phyloP scores from a whole-genome alignment of 1,140 invertebrate genomes.

The Andricus grossulariae region DNA sequence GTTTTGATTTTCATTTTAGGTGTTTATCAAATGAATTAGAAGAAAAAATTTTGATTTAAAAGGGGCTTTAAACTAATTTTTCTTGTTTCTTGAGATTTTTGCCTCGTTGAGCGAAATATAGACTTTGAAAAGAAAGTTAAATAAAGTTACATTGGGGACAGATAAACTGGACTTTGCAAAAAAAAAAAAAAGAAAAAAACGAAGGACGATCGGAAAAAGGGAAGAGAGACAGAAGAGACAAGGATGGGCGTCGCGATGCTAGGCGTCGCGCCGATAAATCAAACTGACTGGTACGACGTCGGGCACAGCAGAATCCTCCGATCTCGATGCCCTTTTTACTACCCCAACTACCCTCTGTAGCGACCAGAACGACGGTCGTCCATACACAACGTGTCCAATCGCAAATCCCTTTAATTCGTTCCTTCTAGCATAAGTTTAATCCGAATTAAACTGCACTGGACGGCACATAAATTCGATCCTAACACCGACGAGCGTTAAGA shows the following conservation, averaged over 20 bases:
- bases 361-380: constrained; percentile 59
- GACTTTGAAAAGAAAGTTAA: background rate
- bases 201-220: constrained; percentile 43
- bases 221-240: constrained; percentile 41
- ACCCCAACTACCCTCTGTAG: constrained; percentile 44
- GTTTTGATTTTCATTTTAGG: too few species aligned
- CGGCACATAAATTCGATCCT: constrained; percentile 29
- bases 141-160: constrained; percentile 33
- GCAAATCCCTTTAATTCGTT: constrained; percentile 72
- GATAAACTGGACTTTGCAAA: constrained; percentile 51
- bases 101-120: too few species aligned
- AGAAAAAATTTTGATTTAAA: too few species aligned
- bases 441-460: constrained; percentile 66
- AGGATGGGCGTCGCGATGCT: constrained; percentile 56
- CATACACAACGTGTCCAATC: constrained; percentile 68
- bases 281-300: constrained; percentile 69
- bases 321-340: constrained; percentile 35
- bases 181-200: constrained; percentile 41
- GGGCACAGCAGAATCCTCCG: constrained; percentile 60
- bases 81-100: too few species aligned
- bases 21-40: too few species aligned
- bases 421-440: constrained; percentile 70
- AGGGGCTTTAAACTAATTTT: too few species aligned
- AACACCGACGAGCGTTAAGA: constrained; percentile 20
- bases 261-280: constrained; percentile 67